These are phyloP conservation scores for Chloropsis hardwickii DNA, from an alignment of 2,113 vertebrate genomes.

Conservation along the genomic window DNA sequence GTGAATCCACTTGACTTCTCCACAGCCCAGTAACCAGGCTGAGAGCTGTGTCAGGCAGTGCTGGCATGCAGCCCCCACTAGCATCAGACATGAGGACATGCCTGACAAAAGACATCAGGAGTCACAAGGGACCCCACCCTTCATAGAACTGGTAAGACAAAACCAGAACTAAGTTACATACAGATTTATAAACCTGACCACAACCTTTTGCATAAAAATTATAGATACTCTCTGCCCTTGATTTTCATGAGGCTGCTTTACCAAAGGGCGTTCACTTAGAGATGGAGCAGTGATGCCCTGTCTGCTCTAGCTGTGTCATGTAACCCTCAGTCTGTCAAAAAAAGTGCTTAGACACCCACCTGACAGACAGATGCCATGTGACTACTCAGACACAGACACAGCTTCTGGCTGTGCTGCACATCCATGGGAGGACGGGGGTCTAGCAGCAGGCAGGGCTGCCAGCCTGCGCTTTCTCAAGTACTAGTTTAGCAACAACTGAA, in stretches of 20 bases:
- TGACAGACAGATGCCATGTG: neutral
- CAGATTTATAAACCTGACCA: neutral
- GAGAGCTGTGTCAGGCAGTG: neutral
- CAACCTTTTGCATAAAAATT: neutral
- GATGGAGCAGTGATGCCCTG: neutral
- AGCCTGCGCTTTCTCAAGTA: neutral
- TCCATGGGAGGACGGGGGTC: neutral
- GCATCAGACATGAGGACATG: neutral
- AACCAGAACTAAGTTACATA: neutral
- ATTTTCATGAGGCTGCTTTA: neutral
- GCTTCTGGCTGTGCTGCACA: neutral
- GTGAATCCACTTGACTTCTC: neutral
- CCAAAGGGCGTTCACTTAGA: neutral
- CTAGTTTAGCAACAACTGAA: neutral
- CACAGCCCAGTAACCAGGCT: accelerated
- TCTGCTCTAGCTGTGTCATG: neutral
- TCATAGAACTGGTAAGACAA: neutral
- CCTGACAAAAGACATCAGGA: neutral
- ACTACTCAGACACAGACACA: neutral
- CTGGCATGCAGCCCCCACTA: accelerated
- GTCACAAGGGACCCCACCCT: neutral
- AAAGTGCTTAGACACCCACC: neutral
- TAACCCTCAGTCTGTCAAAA: neutral
- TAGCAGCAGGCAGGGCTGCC: neutral
- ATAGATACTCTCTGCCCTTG: neutral